Conservation (phyloP, 2,113 vertebrate species). For the Nanger granti region DNA sequence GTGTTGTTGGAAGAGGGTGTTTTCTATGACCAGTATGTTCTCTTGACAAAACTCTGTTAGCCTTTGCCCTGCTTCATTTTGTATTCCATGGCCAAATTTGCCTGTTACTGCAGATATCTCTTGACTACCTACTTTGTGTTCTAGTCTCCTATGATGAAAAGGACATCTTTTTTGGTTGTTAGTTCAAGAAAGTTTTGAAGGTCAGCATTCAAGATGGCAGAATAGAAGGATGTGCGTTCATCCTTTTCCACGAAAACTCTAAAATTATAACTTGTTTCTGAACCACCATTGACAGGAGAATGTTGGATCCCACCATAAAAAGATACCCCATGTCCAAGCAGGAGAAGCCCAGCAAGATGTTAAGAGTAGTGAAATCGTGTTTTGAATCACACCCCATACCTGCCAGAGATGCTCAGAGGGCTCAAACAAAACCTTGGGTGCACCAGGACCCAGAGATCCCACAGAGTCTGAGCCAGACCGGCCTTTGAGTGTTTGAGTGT, state of each 20-base stretch:
- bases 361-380: background rate
- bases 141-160: background rate
- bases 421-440: background rate
- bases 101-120: background rate
- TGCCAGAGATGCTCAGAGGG: background rate
- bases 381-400: background rate
- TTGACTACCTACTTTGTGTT: background rate
- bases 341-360: background rate
- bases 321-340: background rate
- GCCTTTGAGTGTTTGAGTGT: no score
- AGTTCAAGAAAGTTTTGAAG: background rate
- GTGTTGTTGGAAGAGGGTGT: background rate
- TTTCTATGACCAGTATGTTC: background rate
- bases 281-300: background rate
- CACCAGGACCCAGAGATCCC: no score
- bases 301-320: background rate
- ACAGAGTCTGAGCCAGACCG: no score
- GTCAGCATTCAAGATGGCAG: background rate
- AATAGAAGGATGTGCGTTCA: accelerated
- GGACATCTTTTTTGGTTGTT: background rate
- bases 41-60: background rate
- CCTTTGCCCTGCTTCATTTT: background rate
- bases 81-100: background rate
- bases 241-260: background rate
- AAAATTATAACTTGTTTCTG: background rate